Conservation (phyloP, 2,797 vertebrate genomes). For the Macrochelys suwanniensis region DNA sequence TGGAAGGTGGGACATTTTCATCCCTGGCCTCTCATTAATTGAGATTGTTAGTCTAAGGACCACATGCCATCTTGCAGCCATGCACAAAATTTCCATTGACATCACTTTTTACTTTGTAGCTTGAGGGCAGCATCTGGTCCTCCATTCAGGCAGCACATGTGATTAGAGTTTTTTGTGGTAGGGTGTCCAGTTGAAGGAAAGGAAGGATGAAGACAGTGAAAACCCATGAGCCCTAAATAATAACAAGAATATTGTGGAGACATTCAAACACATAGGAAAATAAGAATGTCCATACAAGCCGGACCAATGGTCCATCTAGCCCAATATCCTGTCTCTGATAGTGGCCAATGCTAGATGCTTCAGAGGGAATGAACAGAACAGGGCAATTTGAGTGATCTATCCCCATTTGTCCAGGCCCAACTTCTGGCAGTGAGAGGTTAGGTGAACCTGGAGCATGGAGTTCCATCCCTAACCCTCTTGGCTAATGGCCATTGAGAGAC, state of each 20-base stretch:
- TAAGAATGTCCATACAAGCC: neutral
- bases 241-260: neutral
- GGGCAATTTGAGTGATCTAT: neutral
- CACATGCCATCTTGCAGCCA: neutral
- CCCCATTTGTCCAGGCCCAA: neutral
- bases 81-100: neutral
- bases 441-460: too few species aligned
- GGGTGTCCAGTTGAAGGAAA: neutral
- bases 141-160: neutral
- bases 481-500: neutral
- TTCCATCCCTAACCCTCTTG: neutral
- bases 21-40: neutral
- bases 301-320: neutral
- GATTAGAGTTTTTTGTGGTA: neutral
- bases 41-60: neutral
- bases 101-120: neutral
- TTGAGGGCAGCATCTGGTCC: neutral
- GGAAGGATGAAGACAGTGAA: neutral
- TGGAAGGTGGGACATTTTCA: constrained; percentile 85
- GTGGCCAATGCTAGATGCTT: neutral
- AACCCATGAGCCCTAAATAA: neutral
- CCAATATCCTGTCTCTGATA: neutral
- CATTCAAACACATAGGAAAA: neutral
- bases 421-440: neutral
- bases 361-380: neutral